These are phyloP conservation scores for Sussaba pulchella DNA, from an alignment of 2,888 invertebrate genomes.

Conservation along the genomic window DNA sequence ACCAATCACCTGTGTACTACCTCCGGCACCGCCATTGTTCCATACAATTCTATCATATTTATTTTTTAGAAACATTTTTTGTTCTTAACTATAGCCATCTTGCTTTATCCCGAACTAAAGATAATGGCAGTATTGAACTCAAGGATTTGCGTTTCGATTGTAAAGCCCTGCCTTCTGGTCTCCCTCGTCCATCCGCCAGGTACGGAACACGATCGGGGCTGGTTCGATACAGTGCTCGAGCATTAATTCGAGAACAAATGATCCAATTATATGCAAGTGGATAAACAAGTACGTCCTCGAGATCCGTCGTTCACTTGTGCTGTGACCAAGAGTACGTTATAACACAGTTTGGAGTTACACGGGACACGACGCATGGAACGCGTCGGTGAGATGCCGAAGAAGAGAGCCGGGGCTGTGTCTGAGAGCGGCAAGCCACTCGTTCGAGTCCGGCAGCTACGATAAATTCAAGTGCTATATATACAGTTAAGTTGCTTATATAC, in stretches of 20 bases:
- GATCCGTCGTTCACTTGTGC: conserved; percentile 63
- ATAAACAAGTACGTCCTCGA: conserved; percentile 63
- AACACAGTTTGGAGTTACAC: background rate
- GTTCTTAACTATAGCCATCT: background rate
- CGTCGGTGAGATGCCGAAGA: conserved; percentile 49
- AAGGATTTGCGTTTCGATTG: too few species aligned
- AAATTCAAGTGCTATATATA: conserved; percentile 54
- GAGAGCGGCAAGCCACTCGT: conserved; percentile 13
- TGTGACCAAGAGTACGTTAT: conserved; percentile 23
- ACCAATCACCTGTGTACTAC: conserved; percentile 20
- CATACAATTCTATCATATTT: conserved; percentile 24
- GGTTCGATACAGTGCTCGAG: too few species aligned
- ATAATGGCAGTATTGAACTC: too few species aligned
- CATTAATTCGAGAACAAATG: conserved; percentile 69
- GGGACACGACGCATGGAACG: conserved; percentile 31
- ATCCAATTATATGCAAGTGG: conserved; percentile 67
- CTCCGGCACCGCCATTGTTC: conserved; percentile 3
- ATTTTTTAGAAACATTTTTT: background rate
- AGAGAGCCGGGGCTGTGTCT: conserved; percentile 41
- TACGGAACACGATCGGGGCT: too few species aligned
- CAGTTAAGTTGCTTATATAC: conserved; percentile 13
- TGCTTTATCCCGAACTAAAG: conserved; percentile 19
- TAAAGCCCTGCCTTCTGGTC: too few species aligned
- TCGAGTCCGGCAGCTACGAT: conserved; percentile 45
- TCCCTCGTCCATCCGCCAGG: too few species aligned